phyloP scores from a whole-genome alignment of 2,113 vertebrate genomes.

The Zootoca vivipara region DNA sequence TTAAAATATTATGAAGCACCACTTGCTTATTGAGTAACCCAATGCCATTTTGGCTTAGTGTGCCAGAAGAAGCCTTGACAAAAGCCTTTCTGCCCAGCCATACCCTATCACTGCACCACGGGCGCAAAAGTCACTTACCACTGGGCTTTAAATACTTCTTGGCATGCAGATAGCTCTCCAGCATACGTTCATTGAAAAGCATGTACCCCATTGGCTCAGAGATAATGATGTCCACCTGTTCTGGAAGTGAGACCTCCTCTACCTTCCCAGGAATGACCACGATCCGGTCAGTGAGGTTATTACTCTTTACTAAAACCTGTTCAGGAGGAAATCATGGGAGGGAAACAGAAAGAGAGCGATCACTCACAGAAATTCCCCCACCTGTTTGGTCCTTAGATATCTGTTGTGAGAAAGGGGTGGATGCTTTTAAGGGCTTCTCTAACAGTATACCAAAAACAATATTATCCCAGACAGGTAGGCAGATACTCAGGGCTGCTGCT shows the following conservation, averaged over 20 bases:
- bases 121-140: slow-evolving; percentile 72
- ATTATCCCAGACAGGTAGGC: not conserved
- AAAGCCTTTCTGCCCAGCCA: not conserved
- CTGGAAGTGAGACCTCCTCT: slow-evolving; percentile 90
- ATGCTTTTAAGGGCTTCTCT: not conserved
- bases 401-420: not conserved
- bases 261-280: slow-evolving; percentile 94
- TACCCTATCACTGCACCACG: not conserved
- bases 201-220: slow-evolving; percentile 98
- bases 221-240: slow-evolving; percentile 97
- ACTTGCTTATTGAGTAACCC: not conserved
- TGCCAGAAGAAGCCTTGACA: not conserved
- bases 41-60: not conserved
- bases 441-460: not conserved
- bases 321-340: not conserved
- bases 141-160: slow-evolving; percentile 95
- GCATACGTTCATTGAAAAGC: slow-evolving; percentile 97
- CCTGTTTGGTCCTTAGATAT: not conserved
- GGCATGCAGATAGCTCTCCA: slow-evolving; percentile 96
- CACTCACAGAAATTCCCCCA: not conserved
- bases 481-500: not conserved
- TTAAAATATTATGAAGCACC: not conserved
- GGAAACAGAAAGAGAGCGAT: not conserved
- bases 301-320: slow-evolving; percentile 94
- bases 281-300: slow-evolving; percentile 89